Conservation (phyloP, 2,797 vertebrate genomes). For the Ceryle rudis region DNA sequence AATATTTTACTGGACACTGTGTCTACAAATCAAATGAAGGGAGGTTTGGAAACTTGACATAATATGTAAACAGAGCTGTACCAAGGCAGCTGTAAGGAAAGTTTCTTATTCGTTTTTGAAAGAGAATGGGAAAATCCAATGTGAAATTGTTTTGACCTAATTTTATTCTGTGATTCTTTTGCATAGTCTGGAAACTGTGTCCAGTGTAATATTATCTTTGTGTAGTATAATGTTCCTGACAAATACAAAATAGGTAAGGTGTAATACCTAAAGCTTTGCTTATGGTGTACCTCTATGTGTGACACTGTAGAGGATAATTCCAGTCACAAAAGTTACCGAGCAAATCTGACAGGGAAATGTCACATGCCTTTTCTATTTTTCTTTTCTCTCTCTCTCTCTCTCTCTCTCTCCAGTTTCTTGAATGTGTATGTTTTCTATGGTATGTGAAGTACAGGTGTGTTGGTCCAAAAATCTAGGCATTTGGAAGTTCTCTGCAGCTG, state of each 20-base stretch:
- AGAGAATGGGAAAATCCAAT: not conserved
- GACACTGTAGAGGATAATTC: not conserved
- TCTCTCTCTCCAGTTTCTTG: not conserved
- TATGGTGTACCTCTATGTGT: not conserved
- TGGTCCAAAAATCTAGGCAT: not conserved
- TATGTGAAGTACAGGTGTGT: not conserved
- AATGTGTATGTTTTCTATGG: not conserved
- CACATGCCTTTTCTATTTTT: not conserved
- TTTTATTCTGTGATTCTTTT: not conserved
- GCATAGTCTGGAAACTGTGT: not conserved
- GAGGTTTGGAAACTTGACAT: constrained; percentile 29
- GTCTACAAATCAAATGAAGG: constrained; percentile 28
- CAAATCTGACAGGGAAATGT: not conserved
- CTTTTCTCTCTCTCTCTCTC: not conserved
- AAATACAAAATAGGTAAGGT: not conserved
- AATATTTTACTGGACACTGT: constrained; percentile 9
- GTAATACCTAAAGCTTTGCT: not conserved
- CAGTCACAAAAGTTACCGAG: not conserved
- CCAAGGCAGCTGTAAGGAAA: not conserved
- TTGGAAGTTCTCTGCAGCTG: not conserved
- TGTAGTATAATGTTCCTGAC: not conserved
- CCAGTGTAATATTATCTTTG: not conserved
- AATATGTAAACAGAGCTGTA: constrained; percentile 4
- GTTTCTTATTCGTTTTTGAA: not conserved
- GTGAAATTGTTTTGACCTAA: not conserved